These are phyloP conservation scores for Blomia tropicalis DNA, from an alignment of 2,888 invertebrate species.

Conservation along the genomic window DNA sequence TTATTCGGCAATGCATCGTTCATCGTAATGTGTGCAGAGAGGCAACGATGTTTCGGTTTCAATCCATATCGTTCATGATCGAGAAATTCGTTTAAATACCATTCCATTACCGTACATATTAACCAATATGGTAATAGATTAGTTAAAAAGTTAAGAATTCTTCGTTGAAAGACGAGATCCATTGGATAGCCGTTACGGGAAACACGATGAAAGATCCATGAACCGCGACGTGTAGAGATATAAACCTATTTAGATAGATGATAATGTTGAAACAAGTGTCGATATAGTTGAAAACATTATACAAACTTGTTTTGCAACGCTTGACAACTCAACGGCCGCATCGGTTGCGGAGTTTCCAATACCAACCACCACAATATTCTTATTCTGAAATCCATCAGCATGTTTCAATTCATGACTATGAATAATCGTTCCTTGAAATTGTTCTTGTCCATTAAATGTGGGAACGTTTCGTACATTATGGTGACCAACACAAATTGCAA, in stretches of 20 bases:
- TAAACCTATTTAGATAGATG: slow-evolving; percentile 39
- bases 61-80: slow-evolving; percentile 37
- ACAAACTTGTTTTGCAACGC: slow-evolving; percentile 32
- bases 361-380: slow-evolving; percentile 38
- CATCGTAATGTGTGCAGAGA: slow-evolving; percentile 34
- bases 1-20: slow-evolving; percentile 40
- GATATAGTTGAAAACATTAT: neutral
- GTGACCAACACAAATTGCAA: slow-evolving; percentile 41
- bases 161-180: slow-evolving; percentile 30
- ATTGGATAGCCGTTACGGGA: slow-evolving; percentile 37
- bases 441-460: slow-evolving; percentile 36
- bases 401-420: slow-evolving; percentile 32
- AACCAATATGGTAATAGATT: slow-evolving; percentile 24
- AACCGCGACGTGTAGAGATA: slow-evolving; percentile 39
- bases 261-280: neutral
- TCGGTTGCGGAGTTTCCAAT: slow-evolving; percentile 40
- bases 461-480: slow-evolving; percentile 38
- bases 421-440: slow-evolving; percentile 32
- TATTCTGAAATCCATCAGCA: slow-evolving; percentile 32
- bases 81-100: slow-evolving; percentile 33
- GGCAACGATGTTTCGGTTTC: slow-evolving; percentile 35
- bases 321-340: slow-evolving; percentile 35
- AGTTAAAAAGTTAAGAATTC: too few species aligned
- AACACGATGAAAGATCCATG: slow-evolving; percentile 40
- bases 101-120: slow-evolving; percentile 24